phyloP scores from a whole-genome alignment of 2,888 invertebrate genomes.

The Andrena bicolor region DNA sequence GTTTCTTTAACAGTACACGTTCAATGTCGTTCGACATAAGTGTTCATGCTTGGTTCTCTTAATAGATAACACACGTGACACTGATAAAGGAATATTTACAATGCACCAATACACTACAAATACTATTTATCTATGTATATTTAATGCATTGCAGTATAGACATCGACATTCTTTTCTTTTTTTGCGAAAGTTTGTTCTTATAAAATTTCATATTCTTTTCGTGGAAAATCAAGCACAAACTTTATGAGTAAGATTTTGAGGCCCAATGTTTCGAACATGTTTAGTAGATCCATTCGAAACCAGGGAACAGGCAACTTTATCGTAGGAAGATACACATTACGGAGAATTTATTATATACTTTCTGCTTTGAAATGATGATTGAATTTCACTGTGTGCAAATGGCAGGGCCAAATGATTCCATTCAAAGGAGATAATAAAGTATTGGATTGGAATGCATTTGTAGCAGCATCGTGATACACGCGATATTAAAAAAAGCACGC shows the following conservation, averaged over 20 bases:
- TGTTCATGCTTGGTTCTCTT: slow-evolving; percentile 66
- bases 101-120: background rate
- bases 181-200: too few species aligned
- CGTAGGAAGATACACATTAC: background rate
- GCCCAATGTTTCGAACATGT: slow-evolving; percentile 49
- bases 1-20: slow-evolving; percentile 30
- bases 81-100: background rate
- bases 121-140: background rate
- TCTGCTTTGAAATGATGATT: background rate
- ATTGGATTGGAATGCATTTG: background rate
- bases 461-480: background rate
- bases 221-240: slow-evolving; percentile 68
- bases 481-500: background rate
- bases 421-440: background rate
- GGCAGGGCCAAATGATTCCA: background rate
- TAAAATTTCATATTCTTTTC: background rate
- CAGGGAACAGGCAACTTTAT: background rate
- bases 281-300: slow-evolving; percentile 53
- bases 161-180: too few species aligned
- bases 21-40: slow-evolving; percentile 37
- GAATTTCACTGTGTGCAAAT: background rate
- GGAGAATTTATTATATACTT: background rate
- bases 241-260: slow-evolving; percentile 63
- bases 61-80: slow-evolving; percentile 1
- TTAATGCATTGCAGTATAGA: too few species aligned